Evolutionary conservation across 23 tunicate genomes (phyloP).

Genomic region (Clavelina lepadiformis): DNA sequence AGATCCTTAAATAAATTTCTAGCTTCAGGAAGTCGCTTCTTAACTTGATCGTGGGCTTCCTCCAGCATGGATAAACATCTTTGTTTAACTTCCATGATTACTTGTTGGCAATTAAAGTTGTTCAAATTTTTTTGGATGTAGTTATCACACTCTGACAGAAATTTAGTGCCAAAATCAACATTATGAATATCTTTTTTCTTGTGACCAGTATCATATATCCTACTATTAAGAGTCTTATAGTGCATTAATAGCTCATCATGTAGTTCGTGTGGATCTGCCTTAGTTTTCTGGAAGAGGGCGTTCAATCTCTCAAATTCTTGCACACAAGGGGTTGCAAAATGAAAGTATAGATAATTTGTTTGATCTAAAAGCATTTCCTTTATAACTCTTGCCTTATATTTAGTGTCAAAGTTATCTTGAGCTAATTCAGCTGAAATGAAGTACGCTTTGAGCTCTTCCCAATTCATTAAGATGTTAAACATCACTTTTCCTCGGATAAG

Average conservation of each 20-base stretch:
- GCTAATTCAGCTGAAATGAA: not conserved
- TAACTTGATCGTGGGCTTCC: conserved; percentile 13
- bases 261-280: conserved; percentile 9
- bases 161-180: conserved; percentile 24
- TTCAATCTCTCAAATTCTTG: conserved; percentile 29
- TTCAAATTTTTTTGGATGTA: conserved; percentile 1
- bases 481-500: conserved; percentile 30
- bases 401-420: conserved; percentile 1
- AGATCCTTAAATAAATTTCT: conserved; percentile 9
- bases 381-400: conserved; percentile 30
- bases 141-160: conserved; percentile 23
- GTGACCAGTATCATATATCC: conserved; percentile 2
- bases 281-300: conserved; percentile 7
- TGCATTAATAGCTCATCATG: not conserved
- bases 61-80: conserved; percentile 4
- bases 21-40: conserved; percentile 9
- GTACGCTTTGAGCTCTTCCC: conserved; percentile 17
- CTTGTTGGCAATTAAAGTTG: not conserved
- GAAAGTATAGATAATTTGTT: conserved; percentile 24
- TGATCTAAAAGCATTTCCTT: conserved; percentile 34
- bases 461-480: conserved; percentile 27
- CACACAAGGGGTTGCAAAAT: conserved; percentile 24
- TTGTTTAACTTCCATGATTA: conserved; percentile 1
- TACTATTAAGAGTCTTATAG: not conserved
- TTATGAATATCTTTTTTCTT: not conserved